A percentile compares a stretch with the other conserved stretches of the same genome.
phyloP scores from a whole-genome alignment of 2,797 vertebrate species.

The Amazonetta brasiliensis region DNA sequence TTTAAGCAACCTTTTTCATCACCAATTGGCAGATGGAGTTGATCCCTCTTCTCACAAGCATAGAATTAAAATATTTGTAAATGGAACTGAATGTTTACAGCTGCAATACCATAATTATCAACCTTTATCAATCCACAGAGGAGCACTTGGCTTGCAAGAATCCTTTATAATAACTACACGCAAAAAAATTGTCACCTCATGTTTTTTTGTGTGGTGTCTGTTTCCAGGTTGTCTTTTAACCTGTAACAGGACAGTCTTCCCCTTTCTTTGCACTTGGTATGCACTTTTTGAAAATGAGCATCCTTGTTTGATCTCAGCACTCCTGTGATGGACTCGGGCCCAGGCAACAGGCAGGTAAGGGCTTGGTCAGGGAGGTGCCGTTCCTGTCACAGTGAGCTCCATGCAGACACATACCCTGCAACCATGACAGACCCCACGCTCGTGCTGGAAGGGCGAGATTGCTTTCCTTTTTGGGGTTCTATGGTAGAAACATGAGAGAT shows the following conservation, averaged over 20 bases:
- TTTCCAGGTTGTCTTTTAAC: background rate
- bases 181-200: background rate
- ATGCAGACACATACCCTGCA: background rate
- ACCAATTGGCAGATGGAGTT: constrained; percentile 39
- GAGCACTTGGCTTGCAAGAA: background rate
- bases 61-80: constrained; percentile 38
- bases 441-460: background rate
- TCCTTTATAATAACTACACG: background rate
- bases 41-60: constrained; percentile 35
- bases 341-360: background rate
- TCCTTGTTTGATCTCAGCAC: background rate
- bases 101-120: background rate
- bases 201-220: fast-evolving
- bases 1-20: constrained; percentile 24
- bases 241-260: background rate
- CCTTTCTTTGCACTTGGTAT: background rate
- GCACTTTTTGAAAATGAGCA: background rate
- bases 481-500: background rate
- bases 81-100: constrained; percentile 1
- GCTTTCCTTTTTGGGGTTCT: background rate
- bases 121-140: background rate
- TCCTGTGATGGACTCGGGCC: background rate
- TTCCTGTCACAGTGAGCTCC: background rate
- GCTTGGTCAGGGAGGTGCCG: background rate
- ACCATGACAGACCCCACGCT: fast-evolving